Evolutionary conservation across 2,113 vertebrate genomes (phyloP), one percentile per base, ranked within the genome.

Genomic region (Verasper variegatus): DNA sequence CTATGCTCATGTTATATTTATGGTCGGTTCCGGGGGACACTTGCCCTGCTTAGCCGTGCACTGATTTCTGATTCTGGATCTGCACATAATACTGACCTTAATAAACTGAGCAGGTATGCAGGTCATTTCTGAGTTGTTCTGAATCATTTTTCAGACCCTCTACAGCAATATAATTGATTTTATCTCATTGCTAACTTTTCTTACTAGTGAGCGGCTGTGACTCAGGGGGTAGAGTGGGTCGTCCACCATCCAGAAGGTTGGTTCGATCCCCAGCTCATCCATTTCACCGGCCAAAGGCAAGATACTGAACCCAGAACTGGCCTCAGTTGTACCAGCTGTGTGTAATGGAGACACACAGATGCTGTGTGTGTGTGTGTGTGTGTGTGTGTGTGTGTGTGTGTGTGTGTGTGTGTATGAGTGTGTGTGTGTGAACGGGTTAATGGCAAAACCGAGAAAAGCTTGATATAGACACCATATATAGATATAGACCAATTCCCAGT

Each of bases 1-100:
- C 54, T 11, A 14, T 49, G 49, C 68, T 83, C 52, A 63, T 71
- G 65, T 66, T 81, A 54, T 82, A 86, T 87, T 86, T 65, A 79
- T 78, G 62, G 45, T 65, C 3, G 49, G 80, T 74, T 63, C 26
- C 45, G 76, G 42, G 62, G 54, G 76, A 75, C 35, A 3, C 1
- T 45, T 35, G 60, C 42, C 3, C 23, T 68, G 47, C 26, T 67
- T 72, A 71, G 40, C 15, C 17, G 23, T 9, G 72, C 57, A 18
- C 5, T 20, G 13, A 72, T 84, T 74, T 56, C 35, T 27, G 76
- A 63, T 81, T 77, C 47, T 73, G 26, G 5, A 59, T 73, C 59
- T 10, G 21, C 11, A 4, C 21, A 55, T 55, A 21, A 15, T 31
- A 42, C 40, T 5, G 1, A 60, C 3, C 18, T n/a, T 51, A 31